phyloP scores from a whole-genome alignment of 2,113 vertebrate species.

The Oreochromis aureus region DNA sequence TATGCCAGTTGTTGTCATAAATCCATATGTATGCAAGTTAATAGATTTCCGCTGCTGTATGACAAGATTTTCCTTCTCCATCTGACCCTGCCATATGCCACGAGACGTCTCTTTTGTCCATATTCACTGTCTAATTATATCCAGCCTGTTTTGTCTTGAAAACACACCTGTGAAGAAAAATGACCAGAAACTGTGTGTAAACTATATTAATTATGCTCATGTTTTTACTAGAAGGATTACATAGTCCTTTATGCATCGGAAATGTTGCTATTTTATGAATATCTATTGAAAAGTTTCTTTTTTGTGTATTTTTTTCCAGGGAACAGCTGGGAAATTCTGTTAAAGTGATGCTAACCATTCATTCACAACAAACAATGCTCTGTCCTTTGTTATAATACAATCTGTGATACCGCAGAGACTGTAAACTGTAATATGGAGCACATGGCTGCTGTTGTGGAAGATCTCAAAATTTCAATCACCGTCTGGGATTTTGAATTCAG shows the following conservation, averaged over 20 bases:
- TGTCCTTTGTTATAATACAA: background rate
- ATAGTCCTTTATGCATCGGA: background rate
- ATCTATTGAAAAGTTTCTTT: background rate
- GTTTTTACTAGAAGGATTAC: background rate
- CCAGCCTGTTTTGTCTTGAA: constrained; percentile 17
- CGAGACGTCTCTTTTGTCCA: constrained; percentile 53
- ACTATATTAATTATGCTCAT: background rate
- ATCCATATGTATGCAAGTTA: constrained; percentile 58
- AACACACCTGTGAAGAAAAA: constrained; percentile 24
- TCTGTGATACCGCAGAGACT: background rate
- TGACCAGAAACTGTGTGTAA: constrained; percentile 16
- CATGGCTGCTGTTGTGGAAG: background rate
- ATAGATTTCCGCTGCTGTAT: constrained; percentile 50
- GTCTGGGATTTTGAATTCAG: background rate
- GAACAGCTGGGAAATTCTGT: background rate
- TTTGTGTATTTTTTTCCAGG: background rate
- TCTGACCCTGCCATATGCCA: constrained; percentile 63
- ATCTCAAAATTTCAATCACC: background rate
- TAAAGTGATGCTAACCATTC: background rate
- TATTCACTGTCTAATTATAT: constrained; percentile 43
- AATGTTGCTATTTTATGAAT: background rate
- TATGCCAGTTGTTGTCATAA: constrained; percentile 62
- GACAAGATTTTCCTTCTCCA: constrained; percentile 51
- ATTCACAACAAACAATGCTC: background rate
- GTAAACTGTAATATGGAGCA: background rate